These are phyloP conservation scores for Halichoeres trimaculatus DNA, from an alignment of 2,113 vertebrate species.

Conservation along the genomic window DNA sequence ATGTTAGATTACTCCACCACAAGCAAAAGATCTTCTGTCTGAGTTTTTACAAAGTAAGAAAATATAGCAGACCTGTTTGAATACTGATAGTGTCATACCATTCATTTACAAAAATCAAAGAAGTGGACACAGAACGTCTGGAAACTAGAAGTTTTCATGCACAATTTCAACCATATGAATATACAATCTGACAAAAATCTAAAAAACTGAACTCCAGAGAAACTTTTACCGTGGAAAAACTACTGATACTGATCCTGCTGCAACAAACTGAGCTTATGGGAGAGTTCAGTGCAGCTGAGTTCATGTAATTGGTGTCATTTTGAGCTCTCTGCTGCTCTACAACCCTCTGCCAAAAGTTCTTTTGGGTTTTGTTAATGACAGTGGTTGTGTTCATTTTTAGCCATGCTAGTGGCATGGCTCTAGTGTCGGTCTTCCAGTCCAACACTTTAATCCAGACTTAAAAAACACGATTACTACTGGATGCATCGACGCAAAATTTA, in stretches of 20 bases:
- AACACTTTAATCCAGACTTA: constrained; percentile 13
- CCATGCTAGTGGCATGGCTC: constrained; percentile 3
- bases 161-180: neutral
- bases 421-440: constrained; percentile 14
- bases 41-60: neutral
- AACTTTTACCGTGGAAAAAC: no score
- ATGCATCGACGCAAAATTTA: neutral
- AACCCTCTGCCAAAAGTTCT: constrained; percentile 29
- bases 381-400: constrained; percentile 57
- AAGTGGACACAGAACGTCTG: no score
- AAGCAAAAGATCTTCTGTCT: neutral
- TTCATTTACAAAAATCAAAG: no score
- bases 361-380: constrained; percentile 58
- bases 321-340: neutral
- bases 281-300: constrained; percentile 9
- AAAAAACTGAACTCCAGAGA: neutral
- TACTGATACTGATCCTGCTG: no score
- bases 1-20: neutral
- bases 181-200: no score
- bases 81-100: no score
- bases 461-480: constrained; percentile 19
- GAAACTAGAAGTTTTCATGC: neutral
- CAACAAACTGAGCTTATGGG: neutral
- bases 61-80: no score
- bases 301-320: neutral